These are phyloP conservation scores for Trigoniulus corallinus DNA, from an alignment of 1,140 invertebrate genomes.

Conservation along the genomic window DNA sequence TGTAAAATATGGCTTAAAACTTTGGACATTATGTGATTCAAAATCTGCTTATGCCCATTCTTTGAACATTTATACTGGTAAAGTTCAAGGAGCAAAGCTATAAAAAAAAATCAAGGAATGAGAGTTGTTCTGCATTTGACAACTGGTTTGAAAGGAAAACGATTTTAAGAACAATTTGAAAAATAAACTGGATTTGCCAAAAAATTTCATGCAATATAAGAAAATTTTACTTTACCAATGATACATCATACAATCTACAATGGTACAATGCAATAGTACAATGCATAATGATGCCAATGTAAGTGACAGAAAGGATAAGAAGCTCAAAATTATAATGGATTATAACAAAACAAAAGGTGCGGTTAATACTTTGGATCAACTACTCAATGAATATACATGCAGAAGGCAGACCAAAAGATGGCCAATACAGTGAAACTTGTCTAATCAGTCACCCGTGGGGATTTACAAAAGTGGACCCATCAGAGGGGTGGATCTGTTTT, in stretches of 20 bases:
- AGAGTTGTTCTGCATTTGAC: constrained; percentile 1
- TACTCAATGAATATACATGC: constrained; percentile 10
- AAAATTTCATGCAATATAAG: neutral
- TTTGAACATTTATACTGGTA: neutral
- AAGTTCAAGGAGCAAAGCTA: neutral
- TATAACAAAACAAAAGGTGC: constrained; percentile 12
- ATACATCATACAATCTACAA: constrained; percentile 12
- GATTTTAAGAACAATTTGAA: neutral
- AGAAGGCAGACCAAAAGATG: constrained; percentile 13
- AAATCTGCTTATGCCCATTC: constrained; percentile 4
- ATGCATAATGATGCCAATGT: constrained; percentile 4
- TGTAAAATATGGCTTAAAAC: constrained; percentile 15
- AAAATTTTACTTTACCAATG: constrained; percentile 9
- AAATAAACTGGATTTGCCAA: neutral
- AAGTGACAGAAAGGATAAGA: constrained; percentile 2
- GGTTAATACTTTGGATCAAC: constrained; percentile 11
- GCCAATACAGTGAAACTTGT: no score
- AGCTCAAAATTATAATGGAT: constrained; percentile 9
- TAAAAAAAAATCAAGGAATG: constrained; percentile 2
- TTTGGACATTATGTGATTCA: constrained; percentile 12
- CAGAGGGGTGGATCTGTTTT: no score
- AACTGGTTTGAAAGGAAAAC: neutral
- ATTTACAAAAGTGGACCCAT: no score
- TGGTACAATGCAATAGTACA: constrained; percentile 6
- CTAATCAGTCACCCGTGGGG: no score